Evolutionary conservation across 2,888 invertebrate species (phyloP).

Genomic region (Pollenia angustigena): DNA sequence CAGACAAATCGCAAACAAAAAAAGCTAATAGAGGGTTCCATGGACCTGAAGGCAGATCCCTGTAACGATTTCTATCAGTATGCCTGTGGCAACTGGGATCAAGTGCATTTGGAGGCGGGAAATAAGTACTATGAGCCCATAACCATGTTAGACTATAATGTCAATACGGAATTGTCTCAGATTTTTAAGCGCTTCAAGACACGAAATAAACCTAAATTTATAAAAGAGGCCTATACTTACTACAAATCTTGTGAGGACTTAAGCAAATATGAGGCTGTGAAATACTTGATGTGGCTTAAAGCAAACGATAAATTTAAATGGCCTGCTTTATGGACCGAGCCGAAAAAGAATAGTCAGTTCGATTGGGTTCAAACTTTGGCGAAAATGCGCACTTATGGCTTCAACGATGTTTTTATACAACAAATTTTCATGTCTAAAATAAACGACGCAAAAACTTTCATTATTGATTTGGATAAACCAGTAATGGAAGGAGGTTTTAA

Average conservation of each 20-base stretch:
- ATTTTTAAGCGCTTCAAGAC: slow-evolving; percentile 51
- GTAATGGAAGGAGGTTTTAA: slow-evolving; percentile 69
- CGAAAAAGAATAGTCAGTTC: slow-evolving; percentile 19
- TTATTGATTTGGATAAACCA: slow-evolving; percentile 74
- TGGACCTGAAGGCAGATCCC: slow-evolving; percentile 68
- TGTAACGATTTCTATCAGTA: slow-evolving; percentile 73
- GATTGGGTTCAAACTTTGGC: slow-evolving; percentile 75
- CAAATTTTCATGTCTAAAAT: slow-evolving; percentile 65
- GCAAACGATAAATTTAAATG: slow-evolving; percentile 65
- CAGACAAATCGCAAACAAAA: slow-evolving; percentile 38
- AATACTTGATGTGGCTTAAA: slow-evolving; percentile 70
- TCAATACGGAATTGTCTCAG: slow-evolving; percentile 61
- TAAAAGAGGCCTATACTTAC: slow-evolving; percentile 52
- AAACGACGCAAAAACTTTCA: slow-evolving; percentile 43
- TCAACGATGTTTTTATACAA: slow-evolving; percentile 74
- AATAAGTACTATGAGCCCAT: slow-evolving; percentile 66
- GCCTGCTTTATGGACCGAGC: slow-evolving; percentile 61
- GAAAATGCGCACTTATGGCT: slow-evolving; percentile 73
- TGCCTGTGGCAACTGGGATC: slow-evolving; percentile 74
- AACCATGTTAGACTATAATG: slow-evolving; percentile 69
- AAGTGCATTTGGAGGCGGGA: slow-evolving; percentile 28
- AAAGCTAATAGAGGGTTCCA: slow-evolving; percentile 62
- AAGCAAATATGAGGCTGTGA: slow-evolving; percentile 42
- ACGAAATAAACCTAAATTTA: slow-evolving; percentile 57
- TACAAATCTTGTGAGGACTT: slow-evolving; percentile 70